These are phyloP conservation scores for Andrena flavipes DNA, from an alignment of 2,888 invertebrate species.

Conservation along the genomic window DNA sequence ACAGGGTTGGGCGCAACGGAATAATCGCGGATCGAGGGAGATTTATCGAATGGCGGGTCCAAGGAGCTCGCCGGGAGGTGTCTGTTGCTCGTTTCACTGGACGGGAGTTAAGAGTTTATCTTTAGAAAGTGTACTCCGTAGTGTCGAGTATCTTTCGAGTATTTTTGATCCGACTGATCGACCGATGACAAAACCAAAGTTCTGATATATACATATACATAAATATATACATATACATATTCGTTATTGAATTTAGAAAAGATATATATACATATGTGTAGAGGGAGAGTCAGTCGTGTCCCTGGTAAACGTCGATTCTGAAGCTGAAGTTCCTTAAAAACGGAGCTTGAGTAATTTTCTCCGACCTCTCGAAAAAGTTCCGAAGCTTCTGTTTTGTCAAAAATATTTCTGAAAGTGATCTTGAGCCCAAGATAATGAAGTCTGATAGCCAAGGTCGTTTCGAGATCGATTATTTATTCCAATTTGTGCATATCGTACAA, in stretches of 20 bases:
- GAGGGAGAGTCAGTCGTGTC: background rate
- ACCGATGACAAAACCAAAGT: constrained; percentile 69
- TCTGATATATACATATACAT: constrained; percentile 70
- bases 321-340: background rate
- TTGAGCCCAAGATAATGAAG: too few species aligned
- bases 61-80: background rate
- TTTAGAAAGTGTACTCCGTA: constrained; percentile 43
- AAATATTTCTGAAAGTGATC: too few species aligned
- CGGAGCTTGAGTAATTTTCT: too few species aligned
- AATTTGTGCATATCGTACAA: too few species aligned
- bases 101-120: constrained; percentile 2
- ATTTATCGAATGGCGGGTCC: constrained; percentile 15
- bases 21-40: constrained; percentile 42
- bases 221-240: constrained; percentile 52
- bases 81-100: constrained; percentile 9
- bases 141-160: constrained; percentile 61
- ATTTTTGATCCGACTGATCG: constrained; percentile 73
- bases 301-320: background rate
- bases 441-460: too few species aligned
- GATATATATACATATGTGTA: constrained; percentile 1
- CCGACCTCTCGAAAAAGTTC: too few species aligned
- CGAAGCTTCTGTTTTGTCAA: too few species aligned
- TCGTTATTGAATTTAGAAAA: constrained; percentile 58
- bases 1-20: constrained; percentile 63
- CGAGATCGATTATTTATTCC: too few species aligned